These are phyloP conservation scores for Uloborus diversus DNA, from an alignment of 1,140 invertebrate species.

Conservation along the genomic window DNA sequence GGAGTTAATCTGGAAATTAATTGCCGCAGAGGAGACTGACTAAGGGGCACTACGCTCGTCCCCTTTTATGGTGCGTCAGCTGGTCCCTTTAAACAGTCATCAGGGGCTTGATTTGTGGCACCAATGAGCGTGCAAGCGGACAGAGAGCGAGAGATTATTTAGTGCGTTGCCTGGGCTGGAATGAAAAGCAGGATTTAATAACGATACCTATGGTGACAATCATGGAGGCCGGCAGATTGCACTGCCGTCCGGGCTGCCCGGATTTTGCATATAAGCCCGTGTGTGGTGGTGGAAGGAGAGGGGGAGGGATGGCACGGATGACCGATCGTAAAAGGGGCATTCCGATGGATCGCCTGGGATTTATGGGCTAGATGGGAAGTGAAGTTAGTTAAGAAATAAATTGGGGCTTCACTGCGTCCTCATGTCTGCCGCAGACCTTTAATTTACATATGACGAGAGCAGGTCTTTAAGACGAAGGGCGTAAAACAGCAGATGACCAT, in stretches of 20 bases:
- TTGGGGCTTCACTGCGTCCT: too few relatives aligned
- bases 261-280: too few relatives aligned
- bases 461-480: too few relatives aligned
- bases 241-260: not conserved
- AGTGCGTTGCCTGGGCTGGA: conserved; percentile 27
- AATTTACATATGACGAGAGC: too few relatives aligned
- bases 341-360: too few relatives aligned
- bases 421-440: too few relatives aligned
- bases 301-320: too few relatives aligned
- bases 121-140: conserved; percentile 52
- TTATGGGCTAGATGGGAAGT: too few relatives aligned
- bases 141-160: conserved; percentile 46
- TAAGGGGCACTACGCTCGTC: conserved; percentile 28
- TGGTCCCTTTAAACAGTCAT: conserved; percentile 55
- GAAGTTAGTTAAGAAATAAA: too few relatives aligned
- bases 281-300: too few relatives aligned
- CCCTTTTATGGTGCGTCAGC: conserved; percentile 37
- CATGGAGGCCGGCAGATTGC: conserved; percentile 1
- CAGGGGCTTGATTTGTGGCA: conserved; percentile 54
- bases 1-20: conserved; percentile 53
- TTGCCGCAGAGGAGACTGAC: conserved; percentile 35
- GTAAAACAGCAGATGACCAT: too few relatives aligned
- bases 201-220: conserved; percentile 38
- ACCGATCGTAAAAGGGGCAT: too few relatives aligned
- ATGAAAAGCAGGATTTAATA: conserved; percentile 54